Percentiles rank a stretch among this genome's conserved stretches.
Evolutionary conservation across 2,888 invertebrate genomes (phyloP).

Genomic region (Hirudinaria manillensis): DNA sequence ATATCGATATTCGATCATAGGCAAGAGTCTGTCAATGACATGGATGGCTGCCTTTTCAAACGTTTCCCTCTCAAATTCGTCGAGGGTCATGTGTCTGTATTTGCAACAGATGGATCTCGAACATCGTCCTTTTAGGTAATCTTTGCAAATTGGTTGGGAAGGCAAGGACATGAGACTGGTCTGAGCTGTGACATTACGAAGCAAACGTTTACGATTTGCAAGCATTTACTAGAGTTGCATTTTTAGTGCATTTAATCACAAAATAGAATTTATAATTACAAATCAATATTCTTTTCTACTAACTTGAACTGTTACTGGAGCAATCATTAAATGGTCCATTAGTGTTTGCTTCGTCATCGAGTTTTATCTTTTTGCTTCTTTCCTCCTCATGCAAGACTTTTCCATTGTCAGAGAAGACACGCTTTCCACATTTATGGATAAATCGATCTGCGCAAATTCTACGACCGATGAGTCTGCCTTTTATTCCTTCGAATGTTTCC

Average conservation of each 20-base stretch:
- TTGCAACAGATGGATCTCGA: conserved; percentile 2
- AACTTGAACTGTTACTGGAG: too few relatives aligned
- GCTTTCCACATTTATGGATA: not conserved
- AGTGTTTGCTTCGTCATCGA: too few relatives aligned
- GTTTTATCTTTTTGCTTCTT: too few relatives aligned
- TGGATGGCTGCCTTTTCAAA: not conserved
- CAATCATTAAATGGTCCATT: too few relatives aligned
- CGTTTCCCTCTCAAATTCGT: conserved; percentile 7
- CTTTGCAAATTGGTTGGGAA: not conserved
- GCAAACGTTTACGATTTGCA: not conserved
- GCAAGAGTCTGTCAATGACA: not conserved
- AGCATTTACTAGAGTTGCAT: not conserved
- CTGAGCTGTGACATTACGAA: not conserved
- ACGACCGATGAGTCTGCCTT: not conserved
- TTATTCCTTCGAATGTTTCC: too few relatives aligned
- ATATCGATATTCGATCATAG: too few relatives aligned
- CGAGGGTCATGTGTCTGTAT: conserved; percentile 6
- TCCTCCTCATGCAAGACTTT: too few relatives aligned
- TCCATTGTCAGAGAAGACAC: too few relatives aligned
- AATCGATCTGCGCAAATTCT: not conserved
- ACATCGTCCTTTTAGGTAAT: conserved; percentile 13
- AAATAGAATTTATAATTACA: not conserved
- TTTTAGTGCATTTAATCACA: not conserved
- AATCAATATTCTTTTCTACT: too few relatives aligned
- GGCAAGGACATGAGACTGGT: not conserved